Conservation (phyloP, 2,888 invertebrate species). For the Anarsia innoxiella region DNA sequence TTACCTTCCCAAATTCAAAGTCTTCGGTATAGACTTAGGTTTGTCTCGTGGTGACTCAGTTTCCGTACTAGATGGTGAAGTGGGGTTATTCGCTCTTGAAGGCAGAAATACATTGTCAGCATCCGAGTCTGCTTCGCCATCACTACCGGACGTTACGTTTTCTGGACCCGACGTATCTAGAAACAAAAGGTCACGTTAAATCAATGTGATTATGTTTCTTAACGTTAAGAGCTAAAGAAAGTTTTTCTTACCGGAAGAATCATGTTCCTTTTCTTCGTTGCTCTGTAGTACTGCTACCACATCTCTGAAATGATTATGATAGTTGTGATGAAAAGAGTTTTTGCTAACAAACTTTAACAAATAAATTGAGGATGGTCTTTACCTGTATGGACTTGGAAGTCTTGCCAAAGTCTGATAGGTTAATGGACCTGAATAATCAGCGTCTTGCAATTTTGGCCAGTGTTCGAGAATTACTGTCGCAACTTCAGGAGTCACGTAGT, state of each 20-base stretch:
- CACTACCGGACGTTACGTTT: slow-evolving; percentile 70
- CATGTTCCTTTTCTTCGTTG: slow-evolving; percentile 76
- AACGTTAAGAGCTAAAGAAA: no score
- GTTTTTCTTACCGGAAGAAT: slow-evolving; percentile 67
- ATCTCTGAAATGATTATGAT: slow-evolving; percentile 77
- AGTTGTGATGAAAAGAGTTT: no score
- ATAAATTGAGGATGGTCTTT: no score
- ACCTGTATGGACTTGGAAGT: slow-evolving; percentile 87
- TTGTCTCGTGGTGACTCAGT: slow-evolving; percentile 35
- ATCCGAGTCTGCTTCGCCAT: slow-evolving; percentile 66
- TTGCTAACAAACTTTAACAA: no score
- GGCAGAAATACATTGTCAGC: slow-evolving; percentile 69
- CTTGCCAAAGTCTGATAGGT: slow-evolving; percentile 90
- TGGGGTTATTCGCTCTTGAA: slow-evolving; percentile 50
- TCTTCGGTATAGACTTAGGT: slow-evolving; percentile 57
- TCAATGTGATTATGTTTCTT: no score
- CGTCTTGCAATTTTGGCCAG: slow-evolving; percentile 80
- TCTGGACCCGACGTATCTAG: slow-evolving; percentile 80
- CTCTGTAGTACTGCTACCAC: slow-evolving; percentile 82
- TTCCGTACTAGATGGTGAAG: slow-evolving; percentile 32
- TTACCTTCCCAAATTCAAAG: slow-evolving; percentile 64
- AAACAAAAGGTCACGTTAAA: neutral
- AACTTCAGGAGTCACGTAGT: slow-evolving; percentile 43
- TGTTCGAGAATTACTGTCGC: slow-evolving; percentile 75
- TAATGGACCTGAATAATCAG: slow-evolving; percentile 88